A percentile compares a stretch with the other conserved stretches of the same genome.
phyloP scores from a whole-genome alignment of 1,140 invertebrate genomes.

The Dinoponera quadriceps region DNA sequence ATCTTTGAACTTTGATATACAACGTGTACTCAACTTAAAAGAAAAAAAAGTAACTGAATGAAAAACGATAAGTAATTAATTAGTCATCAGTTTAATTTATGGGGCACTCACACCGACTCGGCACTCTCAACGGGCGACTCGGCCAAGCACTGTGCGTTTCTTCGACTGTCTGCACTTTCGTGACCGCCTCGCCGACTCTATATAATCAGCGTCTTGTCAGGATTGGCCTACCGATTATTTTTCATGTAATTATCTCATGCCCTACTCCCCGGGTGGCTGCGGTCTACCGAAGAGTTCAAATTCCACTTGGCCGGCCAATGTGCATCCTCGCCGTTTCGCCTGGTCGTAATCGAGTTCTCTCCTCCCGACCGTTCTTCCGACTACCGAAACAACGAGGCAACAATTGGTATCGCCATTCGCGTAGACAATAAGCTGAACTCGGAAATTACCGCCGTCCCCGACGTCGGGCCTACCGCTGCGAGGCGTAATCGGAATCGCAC shows the following conservation, averaged over 20 bases:
- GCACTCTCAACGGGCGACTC: too few species aligned
- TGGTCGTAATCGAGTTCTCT: too few species aligned
- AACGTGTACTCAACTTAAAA: too few species aligned
- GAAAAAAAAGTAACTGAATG: too few species aligned
- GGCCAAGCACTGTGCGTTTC: too few species aligned
- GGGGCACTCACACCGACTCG: too few species aligned
- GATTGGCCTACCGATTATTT: slow-evolving; percentile 30
- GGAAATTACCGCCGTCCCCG: too few species aligned
- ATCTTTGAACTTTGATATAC: neutral
- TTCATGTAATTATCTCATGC: slow-evolving; percentile 38
- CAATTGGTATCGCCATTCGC: neutral
- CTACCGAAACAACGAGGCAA: neutral
- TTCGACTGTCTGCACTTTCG: neutral
- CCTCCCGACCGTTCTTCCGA: too few species aligned
- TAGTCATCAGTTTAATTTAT: too few species aligned
- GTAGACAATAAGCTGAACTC: neutral
- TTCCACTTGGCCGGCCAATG: neutral
- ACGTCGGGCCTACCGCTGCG: too few species aligned
- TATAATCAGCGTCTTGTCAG: slow-evolving; percentile 5
- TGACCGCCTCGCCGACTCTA: neutral
- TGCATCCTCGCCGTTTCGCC: neutral
- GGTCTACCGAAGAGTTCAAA: slow-evolving; percentile 16
- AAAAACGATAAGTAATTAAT: too few species aligned
- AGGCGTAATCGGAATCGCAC: too few species aligned
- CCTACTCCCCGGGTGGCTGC: neutral